A percentile compares a stretch with the other conserved stretches of the same genome.
Evolutionary conservation across 2,888 invertebrate species (phyloP).

Genomic region (Nineta flava): DNA sequence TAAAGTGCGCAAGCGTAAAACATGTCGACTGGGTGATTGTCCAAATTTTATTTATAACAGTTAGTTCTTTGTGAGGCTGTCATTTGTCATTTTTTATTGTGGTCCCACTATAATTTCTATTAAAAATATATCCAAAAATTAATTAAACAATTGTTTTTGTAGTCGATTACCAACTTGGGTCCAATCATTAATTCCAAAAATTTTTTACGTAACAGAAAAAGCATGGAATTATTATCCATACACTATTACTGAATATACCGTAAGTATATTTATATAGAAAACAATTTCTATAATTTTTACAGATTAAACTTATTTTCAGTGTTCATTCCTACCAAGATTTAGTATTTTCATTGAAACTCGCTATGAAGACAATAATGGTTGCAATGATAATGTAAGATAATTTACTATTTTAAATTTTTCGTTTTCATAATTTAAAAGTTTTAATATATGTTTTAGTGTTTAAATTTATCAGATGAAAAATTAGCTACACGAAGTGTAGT

Average conservation of each 20-base stretch:
- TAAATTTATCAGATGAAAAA: slow-evolving; percentile 55
- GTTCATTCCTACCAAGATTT: slow-evolving; percentile 79
- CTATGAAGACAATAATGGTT: slow-evolving; percentile 81
- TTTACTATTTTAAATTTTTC: background rate
- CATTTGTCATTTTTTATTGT: too few relatives aligned
- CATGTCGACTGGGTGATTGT: too few relatives aligned
- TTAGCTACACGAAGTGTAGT: slow-evolving; percentile 59
- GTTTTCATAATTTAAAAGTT: slow-evolving; percentile 5
- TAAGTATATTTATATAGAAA: slow-evolving; percentile 29
- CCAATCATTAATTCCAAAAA: slow-evolving; percentile 70
- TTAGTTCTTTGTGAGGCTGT: too few relatives aligned
- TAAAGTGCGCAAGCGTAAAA: too few relatives aligned
- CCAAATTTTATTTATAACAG: too few relatives aligned
- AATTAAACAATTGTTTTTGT: too few relatives aligned
- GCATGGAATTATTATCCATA: slow-evolving; percentile 92
- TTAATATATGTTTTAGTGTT: slow-evolving; percentile 40
- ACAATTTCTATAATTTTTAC: slow-evolving; percentile 8
- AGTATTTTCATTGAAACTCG: slow-evolving; percentile 72
- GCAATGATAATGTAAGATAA: slow-evolving; percentile 66
- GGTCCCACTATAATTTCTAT: too few relatives aligned
- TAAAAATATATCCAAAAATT: too few relatives aligned
- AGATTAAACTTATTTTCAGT: slow-evolving; percentile 48
- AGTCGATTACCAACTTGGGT: slow-evolving; percentile 85
- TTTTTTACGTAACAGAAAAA: slow-evolving; percentile 86
- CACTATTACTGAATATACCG: slow-evolving; percentile 70